A percentile compares a stretch with the other conserved stretches of the same genome.
Conservation (phyloP, 2,797 vertebrate species). For the Enteromius viviparus region DNA sequence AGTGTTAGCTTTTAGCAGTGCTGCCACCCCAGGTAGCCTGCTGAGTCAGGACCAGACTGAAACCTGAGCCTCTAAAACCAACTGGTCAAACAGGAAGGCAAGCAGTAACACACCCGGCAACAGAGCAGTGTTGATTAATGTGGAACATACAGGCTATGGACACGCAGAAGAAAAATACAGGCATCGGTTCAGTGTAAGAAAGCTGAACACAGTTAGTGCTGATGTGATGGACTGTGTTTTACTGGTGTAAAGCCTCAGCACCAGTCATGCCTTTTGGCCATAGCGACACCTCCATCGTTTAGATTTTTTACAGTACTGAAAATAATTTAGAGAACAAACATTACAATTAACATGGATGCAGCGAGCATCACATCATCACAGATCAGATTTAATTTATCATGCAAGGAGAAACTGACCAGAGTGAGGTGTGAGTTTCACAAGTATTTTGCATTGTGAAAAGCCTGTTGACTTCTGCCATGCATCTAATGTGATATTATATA, state of each 20-base stretch:
- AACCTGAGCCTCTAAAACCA: slow-evolving; percentile 44
- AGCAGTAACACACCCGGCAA: background rate
- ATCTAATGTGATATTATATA: too few species aligned
- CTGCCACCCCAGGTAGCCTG: slow-evolving; percentile 21
- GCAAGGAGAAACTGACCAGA: too few species aligned
- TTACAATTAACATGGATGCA: too few species aligned
- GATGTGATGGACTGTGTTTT: too few species aligned
- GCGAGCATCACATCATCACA: too few species aligned
- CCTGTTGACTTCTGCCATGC: too few species aligned
- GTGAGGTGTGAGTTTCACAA: too few species aligned
- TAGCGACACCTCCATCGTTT: background rate
- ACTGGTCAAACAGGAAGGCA: slow-evolving; percentile 3
- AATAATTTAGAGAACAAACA: too few species aligned
- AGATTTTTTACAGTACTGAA: background rate
- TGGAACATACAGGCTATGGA: background rate
- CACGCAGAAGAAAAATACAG: background rate
- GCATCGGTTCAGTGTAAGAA: background rate
- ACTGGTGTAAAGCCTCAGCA: too few species aligned
- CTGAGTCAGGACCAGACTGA: slow-evolving; percentile 48
- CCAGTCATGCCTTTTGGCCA: too few species aligned
- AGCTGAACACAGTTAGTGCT: background rate
- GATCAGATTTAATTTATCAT: too few species aligned
- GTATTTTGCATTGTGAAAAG: too few species aligned
- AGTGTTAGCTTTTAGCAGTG: slow-evolving; percentile 44
- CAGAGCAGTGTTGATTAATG: slow-evolving; percentile 3